Evolutionary conservation across 2,113 vertebrate species (phyloP).

Genomic region (Phalacrocorax brasilianus): DNA sequence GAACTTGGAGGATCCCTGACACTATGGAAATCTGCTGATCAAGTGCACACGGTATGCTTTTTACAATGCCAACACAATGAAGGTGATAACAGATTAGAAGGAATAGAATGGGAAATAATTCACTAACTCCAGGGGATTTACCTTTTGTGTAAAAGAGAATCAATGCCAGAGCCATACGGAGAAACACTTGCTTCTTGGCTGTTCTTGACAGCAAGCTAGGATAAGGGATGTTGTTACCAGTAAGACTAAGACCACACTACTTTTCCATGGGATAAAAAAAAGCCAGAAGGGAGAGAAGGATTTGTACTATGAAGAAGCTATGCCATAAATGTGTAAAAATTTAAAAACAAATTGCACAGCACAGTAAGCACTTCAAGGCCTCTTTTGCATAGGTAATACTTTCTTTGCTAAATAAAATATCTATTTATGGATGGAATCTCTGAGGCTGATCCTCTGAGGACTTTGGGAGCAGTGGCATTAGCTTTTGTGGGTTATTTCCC

Average conservation of each 20-base stretch:
- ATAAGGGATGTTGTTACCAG: not conserved
- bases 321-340: not conserved
- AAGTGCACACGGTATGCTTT: not conserved
- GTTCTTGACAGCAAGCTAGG: not conserved
- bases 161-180: not conserved
- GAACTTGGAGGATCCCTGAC: not conserved
- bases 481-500: rapidly evolving
- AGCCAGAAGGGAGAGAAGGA: not conserved
- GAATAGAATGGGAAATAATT: not conserved
- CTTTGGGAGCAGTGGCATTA: not conserved
- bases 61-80: not conserved
- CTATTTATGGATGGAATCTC: not conserved
- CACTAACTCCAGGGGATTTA: not conserved
- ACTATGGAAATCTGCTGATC: not conserved
- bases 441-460: not conserved
- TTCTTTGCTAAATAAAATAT: not conserved
- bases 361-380: not conserved
- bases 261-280: not conserved
- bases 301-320: not conserved
- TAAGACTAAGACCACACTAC: rapidly evolving
- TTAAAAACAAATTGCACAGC: not conserved
- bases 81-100: not conserved
- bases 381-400: not conserved
- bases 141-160: not conserved
- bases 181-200: not conserved